Evolutionary conservation across 2,113 vertebrate species (phyloP).

Genomic region (Paralichthys olivaceus): DNA sequence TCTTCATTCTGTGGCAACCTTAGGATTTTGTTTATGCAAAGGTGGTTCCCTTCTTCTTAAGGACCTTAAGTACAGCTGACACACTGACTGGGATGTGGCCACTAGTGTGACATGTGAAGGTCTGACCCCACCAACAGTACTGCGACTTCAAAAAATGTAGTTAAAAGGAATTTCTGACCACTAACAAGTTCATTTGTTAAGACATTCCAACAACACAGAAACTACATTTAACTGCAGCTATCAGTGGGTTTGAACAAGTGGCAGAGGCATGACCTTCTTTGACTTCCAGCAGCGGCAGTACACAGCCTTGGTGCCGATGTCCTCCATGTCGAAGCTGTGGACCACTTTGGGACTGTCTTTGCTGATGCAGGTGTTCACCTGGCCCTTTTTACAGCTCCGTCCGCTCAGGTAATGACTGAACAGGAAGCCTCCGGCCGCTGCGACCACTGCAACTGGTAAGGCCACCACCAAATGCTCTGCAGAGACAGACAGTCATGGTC

Average conservation of each 20-base stretch:
- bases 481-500: constrained; percentile 18
- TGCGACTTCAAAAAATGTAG: neutral
- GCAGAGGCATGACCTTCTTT: constrained; percentile 76
- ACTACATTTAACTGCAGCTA: neutral
- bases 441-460: constrained; percentile 77
- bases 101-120: neutral
- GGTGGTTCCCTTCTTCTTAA: neutral
- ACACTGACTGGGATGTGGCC: neutral
- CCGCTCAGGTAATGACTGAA: constrained; percentile 72
- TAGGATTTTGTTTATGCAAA: neutral
- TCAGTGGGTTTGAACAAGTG: neutral
- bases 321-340: constrained; percentile 86
- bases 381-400: constrained; percentile 66
- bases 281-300: constrained; percentile 88
- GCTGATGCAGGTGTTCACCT: constrained; percentile 76
- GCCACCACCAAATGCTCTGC: constrained; percentile 78
- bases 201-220: neutral
- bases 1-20: neutral
- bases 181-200: neutral
- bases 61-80: neutral
- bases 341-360: constrained; percentile 86
- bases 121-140: neutral
- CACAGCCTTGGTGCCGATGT: constrained; percentile 81
- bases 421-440: constrained; percentile 76
- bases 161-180: neutral